Evolutionary conservation across 2,113 vertebrate genomes (phyloP).

Genomic region (Gymnarchus niloticus): DNA sequence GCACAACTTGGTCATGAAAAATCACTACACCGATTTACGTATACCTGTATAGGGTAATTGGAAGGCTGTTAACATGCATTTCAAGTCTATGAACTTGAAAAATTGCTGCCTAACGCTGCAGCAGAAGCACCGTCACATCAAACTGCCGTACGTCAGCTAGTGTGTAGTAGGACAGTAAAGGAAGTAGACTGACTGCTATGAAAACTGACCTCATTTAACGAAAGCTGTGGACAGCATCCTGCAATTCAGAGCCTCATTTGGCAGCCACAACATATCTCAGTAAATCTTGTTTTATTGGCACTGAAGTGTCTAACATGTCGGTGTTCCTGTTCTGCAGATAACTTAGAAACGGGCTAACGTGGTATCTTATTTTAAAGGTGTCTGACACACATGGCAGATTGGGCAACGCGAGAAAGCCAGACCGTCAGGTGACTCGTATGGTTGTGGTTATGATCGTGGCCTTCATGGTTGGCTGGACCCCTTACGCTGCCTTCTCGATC

Average conservation of each 20-base stretch:
- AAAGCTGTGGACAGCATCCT: background rate
- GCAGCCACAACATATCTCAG: background rate
- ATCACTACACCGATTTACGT: background rate
- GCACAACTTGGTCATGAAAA: background rate
- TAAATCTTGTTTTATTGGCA: background rate
- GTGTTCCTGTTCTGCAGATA: background rate
- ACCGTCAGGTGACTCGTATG: slow-evolving; percentile 81
- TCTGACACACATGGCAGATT: slow-evolving; percentile 65
- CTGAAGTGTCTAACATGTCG: no score
- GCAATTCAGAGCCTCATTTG: background rate
- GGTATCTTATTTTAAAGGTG: slow-evolving; percentile 56
- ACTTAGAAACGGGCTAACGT: background rate
- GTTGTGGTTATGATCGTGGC: slow-evolving; percentile 81
- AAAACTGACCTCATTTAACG: background rate
- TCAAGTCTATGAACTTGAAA: no score
- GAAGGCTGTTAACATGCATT: no score
- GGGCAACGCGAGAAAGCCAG: slow-evolving; percentile 69
- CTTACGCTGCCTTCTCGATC: slow-evolving; percentile 74
- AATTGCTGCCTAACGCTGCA: no score
- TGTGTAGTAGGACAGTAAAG: background rate
- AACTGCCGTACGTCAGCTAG: background rate
- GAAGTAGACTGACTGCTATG: background rate
- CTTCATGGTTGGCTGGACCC: slow-evolving; percentile 81
- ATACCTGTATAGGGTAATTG: background rate
- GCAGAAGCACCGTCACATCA: background rate